Evolutionary conservation across 2,888 invertebrate genomes (phyloP).

Genomic region (Agonopterix alstromeriana): DNA sequence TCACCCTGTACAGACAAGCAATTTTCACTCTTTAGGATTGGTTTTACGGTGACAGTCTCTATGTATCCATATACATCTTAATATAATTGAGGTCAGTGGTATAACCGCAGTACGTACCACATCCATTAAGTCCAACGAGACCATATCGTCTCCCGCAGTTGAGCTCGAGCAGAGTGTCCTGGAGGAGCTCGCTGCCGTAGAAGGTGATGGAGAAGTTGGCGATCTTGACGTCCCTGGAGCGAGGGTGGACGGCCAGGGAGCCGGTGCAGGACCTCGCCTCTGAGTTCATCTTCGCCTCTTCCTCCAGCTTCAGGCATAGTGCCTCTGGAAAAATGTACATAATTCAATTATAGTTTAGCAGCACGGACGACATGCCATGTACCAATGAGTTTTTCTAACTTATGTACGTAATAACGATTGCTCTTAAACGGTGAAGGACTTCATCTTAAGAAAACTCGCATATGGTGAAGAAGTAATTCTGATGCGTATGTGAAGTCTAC

Average conservation of each 20-base stretch:
- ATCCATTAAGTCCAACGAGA: constrained; percentile 97
- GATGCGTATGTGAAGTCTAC: too few relatives aligned
- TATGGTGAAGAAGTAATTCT: too few relatives aligned
- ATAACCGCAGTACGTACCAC: constrained; percentile 78
- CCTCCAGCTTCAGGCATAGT: constrained; percentile 90
- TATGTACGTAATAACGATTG: too few relatives aligned
- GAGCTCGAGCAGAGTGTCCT: constrained; percentile 96
- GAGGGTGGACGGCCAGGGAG: constrained; percentile 94
- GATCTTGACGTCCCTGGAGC: constrained; percentile 97
- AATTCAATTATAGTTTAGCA: too few relatives aligned
- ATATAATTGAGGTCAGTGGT: too few relatives aligned
- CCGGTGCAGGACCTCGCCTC: constrained; percentile 97
- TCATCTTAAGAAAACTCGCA: too few relatives aligned
- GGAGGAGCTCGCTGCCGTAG: constrained; percentile 96
- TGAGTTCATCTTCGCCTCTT: constrained; percentile 94
- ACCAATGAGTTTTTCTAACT: too few relatives aligned
- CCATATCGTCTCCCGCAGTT: constrained; percentile 98
- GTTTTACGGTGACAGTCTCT: too few relatives aligned
- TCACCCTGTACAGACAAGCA: too few relatives aligned
- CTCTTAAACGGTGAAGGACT: too few relatives aligned
- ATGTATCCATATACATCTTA: not conserved
- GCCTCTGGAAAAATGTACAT: constrained; percentile 78
- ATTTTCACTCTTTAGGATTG: too few relatives aligned
- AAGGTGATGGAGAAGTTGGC: constrained; percentile 98
- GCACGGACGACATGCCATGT: too few relatives aligned